Conservation (phyloP, 2,113 vertebrate species). For the Dicentrarchus labrax region DNA sequence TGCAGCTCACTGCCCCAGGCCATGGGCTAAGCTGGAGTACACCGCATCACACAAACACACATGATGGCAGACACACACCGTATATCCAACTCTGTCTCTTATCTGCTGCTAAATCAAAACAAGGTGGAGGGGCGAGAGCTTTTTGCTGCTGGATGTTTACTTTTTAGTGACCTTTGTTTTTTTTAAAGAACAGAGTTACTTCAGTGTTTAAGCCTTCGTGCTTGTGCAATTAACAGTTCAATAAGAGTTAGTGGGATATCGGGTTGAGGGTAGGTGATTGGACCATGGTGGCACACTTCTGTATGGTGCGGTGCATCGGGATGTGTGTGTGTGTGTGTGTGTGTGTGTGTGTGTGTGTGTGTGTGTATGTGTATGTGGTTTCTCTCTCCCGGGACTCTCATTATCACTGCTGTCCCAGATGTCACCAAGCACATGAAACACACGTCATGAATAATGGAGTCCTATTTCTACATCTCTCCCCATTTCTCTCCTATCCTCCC, state of each 20-base stretch:
- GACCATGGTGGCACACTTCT: conserved; percentile 61
- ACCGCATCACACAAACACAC: conserved; percentile 47
- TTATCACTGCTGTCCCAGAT: conserved; percentile 87
- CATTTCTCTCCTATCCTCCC: conserved; percentile 67
- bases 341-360: conserved; percentile 22
- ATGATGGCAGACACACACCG: conserved; percentile 50
- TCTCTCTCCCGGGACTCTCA: conserved; percentile 82
- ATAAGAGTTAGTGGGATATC: conserved; percentile 42
- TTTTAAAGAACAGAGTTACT: conserved; percentile 16
- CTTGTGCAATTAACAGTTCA: conserved; percentile 40
- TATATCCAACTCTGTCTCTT: conserved; percentile 52
- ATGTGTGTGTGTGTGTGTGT: too few relatives aligned
- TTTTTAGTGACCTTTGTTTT: conserved; percentile 14
- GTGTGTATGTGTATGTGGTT: conserved; percentile 60
- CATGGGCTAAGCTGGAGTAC: conserved; percentile 78
- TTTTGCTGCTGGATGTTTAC: conserved; percentile 37
- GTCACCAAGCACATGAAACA: conserved; percentile 86
- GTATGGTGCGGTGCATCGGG: conserved; percentile 37
- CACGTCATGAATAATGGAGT: conserved; percentile 87
- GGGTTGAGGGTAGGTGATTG: conserved; percentile 54
- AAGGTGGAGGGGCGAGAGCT: conserved; percentile 33
- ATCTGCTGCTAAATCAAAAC: conserved; percentile 60
- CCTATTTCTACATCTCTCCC: conserved; percentile 79
- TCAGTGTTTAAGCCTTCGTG: conserved; percentile 31
- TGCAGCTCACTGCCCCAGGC: conserved; percentile 82